Base-by-base conservation (phyloP, 2,888 invertebrate genomes). In the Brachypalpus laphriformis region DNA sequence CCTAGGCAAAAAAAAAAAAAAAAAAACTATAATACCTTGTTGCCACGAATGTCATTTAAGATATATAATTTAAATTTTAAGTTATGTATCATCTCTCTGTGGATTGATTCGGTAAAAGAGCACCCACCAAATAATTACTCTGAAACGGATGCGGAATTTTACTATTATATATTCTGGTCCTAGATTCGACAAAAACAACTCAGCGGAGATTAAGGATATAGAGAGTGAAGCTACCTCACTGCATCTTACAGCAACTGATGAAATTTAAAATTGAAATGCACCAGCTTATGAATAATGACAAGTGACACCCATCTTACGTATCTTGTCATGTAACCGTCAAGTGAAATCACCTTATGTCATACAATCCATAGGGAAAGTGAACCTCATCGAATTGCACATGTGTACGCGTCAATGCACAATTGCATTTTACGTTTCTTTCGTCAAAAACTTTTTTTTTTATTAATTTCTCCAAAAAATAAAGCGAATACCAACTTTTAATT, bases 401-500 rank as follows among this genome's bases (percentile, higher is more conserved):
- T 31, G 42, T 25, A 34, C 31, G 9, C 47, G n/a, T 28, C 74
- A 40, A 65, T 72, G 71, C 71, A 71, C 77, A 59, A 82, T 68
- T 82, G 78, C 78, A 82, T 28, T 49, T 59, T 18, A 56, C 49
- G 28, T 68, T 51, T 40, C 51, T 47, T 71, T 45, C 8, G 14
- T 37, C 18, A 16, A n/a, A 8, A 25, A 56, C 37, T 65, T 5
- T 31, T 51, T 28, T 65, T 47, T 25, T 49, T 65, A 37, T 72
- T 68, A 74, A 82, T 78, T 72, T 74, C 57, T 49, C 28, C 65
- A 71, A 80, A 70, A 82, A 37, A 34, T 9, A 63, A 70, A 80
- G 56, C 47, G 63, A 80, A 80, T 63, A 54, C 45, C 59, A 77
- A 78, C 78, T 77, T 82, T 85, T 85, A 85, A 85, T 85, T 85